Conservation (phyloP, 2,113 vertebrate species). For the Melanotaenia duboulayi region DNA sequence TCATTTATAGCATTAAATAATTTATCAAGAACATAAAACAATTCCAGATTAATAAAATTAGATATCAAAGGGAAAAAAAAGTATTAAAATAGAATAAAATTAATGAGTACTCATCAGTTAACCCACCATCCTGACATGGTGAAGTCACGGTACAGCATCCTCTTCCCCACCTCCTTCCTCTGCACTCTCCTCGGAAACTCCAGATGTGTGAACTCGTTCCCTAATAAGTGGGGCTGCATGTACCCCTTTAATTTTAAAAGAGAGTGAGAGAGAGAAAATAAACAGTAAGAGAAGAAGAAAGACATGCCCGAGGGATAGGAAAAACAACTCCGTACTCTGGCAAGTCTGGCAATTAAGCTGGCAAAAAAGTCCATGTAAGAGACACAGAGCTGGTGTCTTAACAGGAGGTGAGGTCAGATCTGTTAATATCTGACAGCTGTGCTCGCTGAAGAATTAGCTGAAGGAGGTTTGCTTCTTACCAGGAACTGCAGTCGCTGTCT, state of each 20-base stretch:
- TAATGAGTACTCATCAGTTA: conserved; percentile 44
- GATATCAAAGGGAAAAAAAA: background rate
- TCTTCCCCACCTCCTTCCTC: conserved; percentile 96
- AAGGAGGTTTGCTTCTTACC: conserved; percentile 81
- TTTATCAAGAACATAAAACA: too few species aligned
- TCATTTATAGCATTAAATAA: background rate
- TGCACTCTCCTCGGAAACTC: conserved; percentile 97
- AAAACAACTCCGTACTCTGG: conserved; percentile 60
- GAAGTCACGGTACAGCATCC: conserved; percentile 97
- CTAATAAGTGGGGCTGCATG: conserved; percentile 96
- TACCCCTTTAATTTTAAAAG: conserved; percentile 84
- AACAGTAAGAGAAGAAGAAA: conserved; percentile 28
- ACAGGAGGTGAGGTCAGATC: conserved; percentile 53
- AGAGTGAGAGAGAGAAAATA: background rate
- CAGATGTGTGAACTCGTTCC: conserved; percentile 97
- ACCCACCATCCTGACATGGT: conserved; percentile 98
- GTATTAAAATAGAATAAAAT: background rate
- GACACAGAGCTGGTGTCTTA: conserved; percentile 45
- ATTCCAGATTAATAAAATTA: conserved; percentile 18
- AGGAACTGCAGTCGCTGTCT: conserved; percentile 96
- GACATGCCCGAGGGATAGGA: conserved; percentile 49
- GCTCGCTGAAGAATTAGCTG: conserved; percentile 21
- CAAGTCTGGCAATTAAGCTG: conserved; percentile 53
- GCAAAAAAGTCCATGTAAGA: conserved; percentile 30
- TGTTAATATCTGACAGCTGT: conserved; percentile 61